Percentiles rank a stretch among this genome's conserved stretches.
Evolutionary conservation across 2,113 vertebrate genomes (phyloP).

Genomic region (Vimba vimba): DNA sequence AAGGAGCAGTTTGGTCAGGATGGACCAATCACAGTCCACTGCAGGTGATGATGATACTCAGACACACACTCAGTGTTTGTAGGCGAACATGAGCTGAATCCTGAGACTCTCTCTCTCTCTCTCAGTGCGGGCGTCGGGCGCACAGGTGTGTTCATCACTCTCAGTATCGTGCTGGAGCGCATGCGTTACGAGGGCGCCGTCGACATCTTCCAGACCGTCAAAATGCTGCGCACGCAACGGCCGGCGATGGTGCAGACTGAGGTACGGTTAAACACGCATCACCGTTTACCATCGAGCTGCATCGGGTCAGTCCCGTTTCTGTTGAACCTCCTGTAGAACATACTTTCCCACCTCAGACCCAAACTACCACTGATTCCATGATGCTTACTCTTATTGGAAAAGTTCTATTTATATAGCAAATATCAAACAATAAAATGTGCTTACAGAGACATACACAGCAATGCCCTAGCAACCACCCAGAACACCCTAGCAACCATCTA

Average conservation of each 20-base stretch:
- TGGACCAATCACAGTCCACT: constrained; percentile 96
- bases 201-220: constrained; percentile 99
- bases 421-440: too few species aligned
- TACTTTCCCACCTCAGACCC: not conserved
- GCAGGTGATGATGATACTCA: constrained; percentile 80
- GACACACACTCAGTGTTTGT: too few species aligned
- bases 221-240: constrained; percentile 97
- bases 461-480: too few species aligned
- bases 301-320: too few species aligned
- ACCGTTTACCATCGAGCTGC: not conserved
- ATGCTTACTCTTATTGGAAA: not conserved
- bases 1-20: constrained; percentile 99
- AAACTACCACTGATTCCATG: not conserved
- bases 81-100: too few species aligned
- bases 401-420: too few species aligned
- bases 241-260: constrained; percentile 98
- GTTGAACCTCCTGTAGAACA: too few species aligned
- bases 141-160: constrained; percentile 95
- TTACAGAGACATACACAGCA: too few species aligned
- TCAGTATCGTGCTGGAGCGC: constrained; percentile 96
- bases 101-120: not conserved
- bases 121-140: constrained; percentile 92
- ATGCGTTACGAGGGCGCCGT: constrained; percentile 99
- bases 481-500: too few species aligned
- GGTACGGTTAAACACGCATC: constrained; percentile 70